Conservation (phyloP, 2,113 vertebrate species). For the Scatophagus argus region DNA sequence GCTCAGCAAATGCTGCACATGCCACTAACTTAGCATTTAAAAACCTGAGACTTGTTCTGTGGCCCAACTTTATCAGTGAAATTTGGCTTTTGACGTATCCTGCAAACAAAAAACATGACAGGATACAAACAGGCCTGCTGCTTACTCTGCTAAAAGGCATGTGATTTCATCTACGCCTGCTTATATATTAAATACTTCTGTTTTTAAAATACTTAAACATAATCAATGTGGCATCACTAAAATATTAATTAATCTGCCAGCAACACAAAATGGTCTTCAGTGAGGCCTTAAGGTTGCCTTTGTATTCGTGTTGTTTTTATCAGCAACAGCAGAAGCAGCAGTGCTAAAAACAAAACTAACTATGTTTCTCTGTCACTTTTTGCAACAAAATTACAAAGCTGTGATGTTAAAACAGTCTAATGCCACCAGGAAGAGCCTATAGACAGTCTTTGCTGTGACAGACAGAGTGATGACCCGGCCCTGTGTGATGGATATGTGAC, state of each 20-base stretch:
- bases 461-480: conserved; percentile 75
- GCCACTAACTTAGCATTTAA: too few species aligned
- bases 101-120: background rate
- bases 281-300: background rate
- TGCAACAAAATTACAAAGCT: conserved; percentile 55
- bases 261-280: background rate
- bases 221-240: background rate
- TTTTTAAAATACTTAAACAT: background rate
- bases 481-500: conserved; percentile 83
- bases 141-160: background rate
- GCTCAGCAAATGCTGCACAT: background rate
- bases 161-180: too few species aligned
- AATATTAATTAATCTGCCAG: too few species aligned
- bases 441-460: conserved; percentile 65
- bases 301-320: background rate
- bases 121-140: background rate
- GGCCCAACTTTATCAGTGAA: background rate
- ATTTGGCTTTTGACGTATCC: background rate
- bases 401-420: conserved; percentile 49
- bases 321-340: background rate
- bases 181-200: background rate
- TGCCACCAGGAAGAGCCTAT: conserved; percentile 65
- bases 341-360: conserved; percentile 1
- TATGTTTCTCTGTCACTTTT: conserved; percentile 28
- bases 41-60: background rate